Conservation (phyloP, 2,113 vertebrate species). For the Cryptomyrus ogoouensis region DNA sequence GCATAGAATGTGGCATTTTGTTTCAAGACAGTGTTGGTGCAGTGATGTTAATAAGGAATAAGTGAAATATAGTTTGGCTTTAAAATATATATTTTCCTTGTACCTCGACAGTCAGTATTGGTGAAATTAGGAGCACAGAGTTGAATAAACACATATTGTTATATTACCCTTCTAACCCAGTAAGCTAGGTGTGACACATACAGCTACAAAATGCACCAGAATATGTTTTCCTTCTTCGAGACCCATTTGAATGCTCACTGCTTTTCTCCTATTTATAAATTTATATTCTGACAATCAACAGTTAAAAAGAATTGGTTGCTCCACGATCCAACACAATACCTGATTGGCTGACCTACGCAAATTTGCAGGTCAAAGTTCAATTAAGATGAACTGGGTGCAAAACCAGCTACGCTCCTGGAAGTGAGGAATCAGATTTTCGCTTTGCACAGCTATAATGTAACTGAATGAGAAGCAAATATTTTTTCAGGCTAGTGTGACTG, state of each 20-base stretch:
- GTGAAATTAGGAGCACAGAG: neutral
- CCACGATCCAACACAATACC: neutral
- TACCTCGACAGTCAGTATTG: neutral
- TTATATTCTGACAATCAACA: neutral
- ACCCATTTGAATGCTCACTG: neutral
- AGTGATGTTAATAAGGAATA: neutral
- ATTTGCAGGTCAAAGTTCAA: neutral
- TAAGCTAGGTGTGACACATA: neutral
- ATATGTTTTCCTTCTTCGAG: neutral
- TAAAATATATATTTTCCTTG: neutral
- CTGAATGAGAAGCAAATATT: neutral
- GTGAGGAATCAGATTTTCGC: neutral
- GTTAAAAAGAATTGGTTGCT: neutral
- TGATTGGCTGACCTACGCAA: neutral
- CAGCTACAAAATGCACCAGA: neutral
- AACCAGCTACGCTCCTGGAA: neutral
- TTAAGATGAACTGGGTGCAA: neutral
- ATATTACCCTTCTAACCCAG: neutral
- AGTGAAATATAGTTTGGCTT: neutral
- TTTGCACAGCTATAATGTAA: neutral
- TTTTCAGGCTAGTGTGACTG: neutral
- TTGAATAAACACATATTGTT: neutral
- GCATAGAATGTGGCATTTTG: neutral
- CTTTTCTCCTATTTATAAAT: neutral
- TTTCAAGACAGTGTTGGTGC: neutral